Conservation (phyloP, 2,888 invertebrate genomes). For the Dysmachus trigonus region DNA sequence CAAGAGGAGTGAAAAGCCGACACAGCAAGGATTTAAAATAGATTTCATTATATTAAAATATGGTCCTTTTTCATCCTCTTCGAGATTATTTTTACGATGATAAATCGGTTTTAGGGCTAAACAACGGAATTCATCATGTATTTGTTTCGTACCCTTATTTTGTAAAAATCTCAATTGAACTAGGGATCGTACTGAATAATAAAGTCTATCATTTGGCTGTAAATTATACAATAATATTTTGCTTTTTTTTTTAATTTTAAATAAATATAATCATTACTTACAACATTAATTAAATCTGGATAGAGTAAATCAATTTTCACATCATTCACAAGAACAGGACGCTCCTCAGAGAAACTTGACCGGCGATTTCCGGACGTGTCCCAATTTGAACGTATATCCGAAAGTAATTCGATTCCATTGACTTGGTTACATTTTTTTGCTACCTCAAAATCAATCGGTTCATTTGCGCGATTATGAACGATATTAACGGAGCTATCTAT, state of each 20-base stretch:
- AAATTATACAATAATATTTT: neutral
- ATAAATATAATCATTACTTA: conserved; percentile 1
- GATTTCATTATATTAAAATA: conserved; percentile 64
- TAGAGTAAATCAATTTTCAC: conserved; percentile 42
- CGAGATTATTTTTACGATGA: conserved; percentile 52
- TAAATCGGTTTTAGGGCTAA: conserved; percentile 62
- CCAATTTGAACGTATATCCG: conserved; percentile 45
- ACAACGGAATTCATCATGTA: conserved; percentile 60
- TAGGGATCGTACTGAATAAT: conserved; percentile 42
- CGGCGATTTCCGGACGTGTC: neutral
- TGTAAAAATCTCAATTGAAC: conserved; percentile 30
- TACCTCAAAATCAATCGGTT: conserved; percentile 46
- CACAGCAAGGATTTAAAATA: conserved; percentile 67
- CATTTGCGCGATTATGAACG: neutral
- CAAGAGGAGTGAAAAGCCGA: conserved; percentile 71
- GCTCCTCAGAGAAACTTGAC: conserved; percentile 44
- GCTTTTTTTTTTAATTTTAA: neutral
- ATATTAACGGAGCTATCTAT: conserved; percentile 38
- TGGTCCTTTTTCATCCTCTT: conserved; percentile 52
- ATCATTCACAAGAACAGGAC: conserved; percentile 48
- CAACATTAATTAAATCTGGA: conserved; percentile 1
- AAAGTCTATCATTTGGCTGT: conserved; percentile 39
- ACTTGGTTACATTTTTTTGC: conserved; percentile 47
- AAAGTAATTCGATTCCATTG: conserved; percentile 32
- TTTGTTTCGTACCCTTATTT: neutral